Conservation (phyloP, 2,888 invertebrate genomes). For the Silvanus unidentatus region DNA sequence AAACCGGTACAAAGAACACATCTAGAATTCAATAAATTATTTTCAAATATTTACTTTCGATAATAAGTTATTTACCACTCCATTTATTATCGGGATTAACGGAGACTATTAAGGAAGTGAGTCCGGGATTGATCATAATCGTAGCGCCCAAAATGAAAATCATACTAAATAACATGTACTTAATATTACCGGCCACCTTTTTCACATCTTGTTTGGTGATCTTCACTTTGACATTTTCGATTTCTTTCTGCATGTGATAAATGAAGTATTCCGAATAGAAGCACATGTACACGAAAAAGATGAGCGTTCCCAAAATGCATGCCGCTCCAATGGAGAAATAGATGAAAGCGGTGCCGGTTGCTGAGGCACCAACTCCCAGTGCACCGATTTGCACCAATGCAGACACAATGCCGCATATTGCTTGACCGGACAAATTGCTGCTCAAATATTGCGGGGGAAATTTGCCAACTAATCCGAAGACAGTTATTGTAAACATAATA, state of each 20-base stretch:
- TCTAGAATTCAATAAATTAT: no score
- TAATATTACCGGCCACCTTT: neutral
- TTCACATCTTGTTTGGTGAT: neutral
- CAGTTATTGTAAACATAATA: slow-evolving; percentile 24
- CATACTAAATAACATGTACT: slow-evolving; percentile 18
- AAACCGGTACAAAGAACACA: slow-evolving; percentile 29
- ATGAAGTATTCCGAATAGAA: slow-evolving; percentile 27
- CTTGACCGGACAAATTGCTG: slow-evolving; percentile 22
- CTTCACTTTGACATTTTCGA: slow-evolving; percentile 7
- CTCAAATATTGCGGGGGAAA: slow-evolving; percentile 14
- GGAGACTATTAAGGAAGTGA: slow-evolving; percentile 24
- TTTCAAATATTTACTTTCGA: slow-evolving; percentile 15
- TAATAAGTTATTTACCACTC: no score
- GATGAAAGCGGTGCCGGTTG: slow-evolving; percentile 14
- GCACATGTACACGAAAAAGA: slow-evolving; percentile 18
- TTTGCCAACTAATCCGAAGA: slow-evolving; percentile 28
- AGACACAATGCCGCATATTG: slow-evolving; percentile 28
- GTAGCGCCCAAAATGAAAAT: slow-evolving; percentile 25
- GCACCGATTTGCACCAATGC: slow-evolving; percentile 21
- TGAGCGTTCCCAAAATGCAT: slow-evolving; percentile 16
- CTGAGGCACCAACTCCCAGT: slow-evolving; percentile 12
- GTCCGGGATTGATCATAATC: slow-evolving; percentile 27
- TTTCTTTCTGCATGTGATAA: slow-evolving; percentile 19
- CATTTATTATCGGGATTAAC: slow-evolving; percentile 4
- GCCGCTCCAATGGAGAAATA: slow-evolving; percentile 19